phyloP scores from a whole-genome alignment of 2,888 invertebrate genomes.

The Ichneumoninae sp. region DNA sequence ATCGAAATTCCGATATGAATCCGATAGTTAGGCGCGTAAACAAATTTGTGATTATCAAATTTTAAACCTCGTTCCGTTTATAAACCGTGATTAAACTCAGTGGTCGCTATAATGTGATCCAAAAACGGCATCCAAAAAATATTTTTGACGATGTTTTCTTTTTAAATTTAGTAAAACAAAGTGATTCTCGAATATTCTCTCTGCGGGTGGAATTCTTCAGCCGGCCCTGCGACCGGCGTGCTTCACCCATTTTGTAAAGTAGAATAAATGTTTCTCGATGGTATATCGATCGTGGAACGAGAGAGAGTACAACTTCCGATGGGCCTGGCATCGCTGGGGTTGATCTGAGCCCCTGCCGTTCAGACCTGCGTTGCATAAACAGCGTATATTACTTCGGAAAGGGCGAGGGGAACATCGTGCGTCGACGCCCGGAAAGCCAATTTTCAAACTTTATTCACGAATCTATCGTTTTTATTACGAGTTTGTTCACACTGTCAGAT shows the following conservation, averaged over 20 bases:
- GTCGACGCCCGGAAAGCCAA: neutral
- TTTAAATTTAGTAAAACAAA: neutral
- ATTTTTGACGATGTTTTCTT: neutral
- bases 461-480: slow-evolving; percentile 5
- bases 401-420: too few relatives aligned
- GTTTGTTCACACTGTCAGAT: neutral
- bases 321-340: slow-evolving; percentile 13
- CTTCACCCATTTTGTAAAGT: slow-evolving; percentile 46
- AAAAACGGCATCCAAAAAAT: neutral
- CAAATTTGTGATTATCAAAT: too few relatives aligned
- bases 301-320: slow-evolving; percentile 56
- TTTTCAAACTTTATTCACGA: neutral
- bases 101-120: too few relatives aligned
- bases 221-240: slow-evolving; percentile 6
- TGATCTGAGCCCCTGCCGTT: slow-evolving; percentile 34
- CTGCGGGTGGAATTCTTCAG: slow-evolving; percentile 12
- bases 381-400: neutral
- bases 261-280: slow-evolving; percentile 67
- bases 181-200: neutral
- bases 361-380: neutral
- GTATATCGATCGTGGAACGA: slow-evolving; percentile 63
- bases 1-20: too few relatives aligned
- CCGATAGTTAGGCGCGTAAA: too few relatives aligned
- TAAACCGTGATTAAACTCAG: too few relatives aligned
- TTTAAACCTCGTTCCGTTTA: too few relatives aligned